These are phyloP conservation scores for Bradysia coprophila DNA, from an alignment of 1,140 invertebrate genomes.

Conservation along the genomic window DNA sequence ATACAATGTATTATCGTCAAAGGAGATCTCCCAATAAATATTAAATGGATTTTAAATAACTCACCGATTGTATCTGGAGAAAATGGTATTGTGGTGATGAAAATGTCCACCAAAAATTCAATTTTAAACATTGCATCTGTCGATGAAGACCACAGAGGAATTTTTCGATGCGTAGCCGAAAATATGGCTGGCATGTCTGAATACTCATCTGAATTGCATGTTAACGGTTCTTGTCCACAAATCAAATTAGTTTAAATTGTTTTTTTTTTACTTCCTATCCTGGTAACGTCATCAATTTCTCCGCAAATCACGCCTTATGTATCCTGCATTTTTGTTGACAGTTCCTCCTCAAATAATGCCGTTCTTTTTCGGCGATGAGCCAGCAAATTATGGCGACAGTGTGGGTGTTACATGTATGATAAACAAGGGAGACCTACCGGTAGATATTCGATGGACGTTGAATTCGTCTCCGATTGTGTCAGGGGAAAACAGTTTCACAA, in stretches of 20 bases:
- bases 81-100: conserved; percentile 29
- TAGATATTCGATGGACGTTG: conserved; percentile 50
- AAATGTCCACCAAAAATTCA: conserved; percentile 36
- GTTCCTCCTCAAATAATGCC: conserved; percentile 45
- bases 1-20: conserved; percentile 51
- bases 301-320: no score
- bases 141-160: conserved; percentile 41
- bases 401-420: conserved; percentile 47
- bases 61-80: conserved; percentile 14
- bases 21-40: conserved; percentile 48
- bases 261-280: no score
- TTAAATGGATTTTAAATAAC: conserved; percentile 37
- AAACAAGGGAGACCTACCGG: conserved; percentile 51
- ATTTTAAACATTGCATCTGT: conserved; percentile 53
- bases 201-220: conserved; percentile 36
- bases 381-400: conserved; percentile 45
- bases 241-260: no score
- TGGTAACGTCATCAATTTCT: no score
- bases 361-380: conserved; percentile 41
- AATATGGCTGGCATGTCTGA: conserved; percentile 44
- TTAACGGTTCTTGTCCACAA: conserved; percentile 51
- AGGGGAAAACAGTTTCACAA: conserved; percentile 22
- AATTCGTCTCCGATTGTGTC: conserved; percentile 17
- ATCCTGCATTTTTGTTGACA: no score
- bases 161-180: conserved; percentile 49